Evolutionary conservation across 1,140 invertebrate species (phyloP), one percentile per base, ranked within the genome.

Genomic region (Procambarus virginalis): DNA sequence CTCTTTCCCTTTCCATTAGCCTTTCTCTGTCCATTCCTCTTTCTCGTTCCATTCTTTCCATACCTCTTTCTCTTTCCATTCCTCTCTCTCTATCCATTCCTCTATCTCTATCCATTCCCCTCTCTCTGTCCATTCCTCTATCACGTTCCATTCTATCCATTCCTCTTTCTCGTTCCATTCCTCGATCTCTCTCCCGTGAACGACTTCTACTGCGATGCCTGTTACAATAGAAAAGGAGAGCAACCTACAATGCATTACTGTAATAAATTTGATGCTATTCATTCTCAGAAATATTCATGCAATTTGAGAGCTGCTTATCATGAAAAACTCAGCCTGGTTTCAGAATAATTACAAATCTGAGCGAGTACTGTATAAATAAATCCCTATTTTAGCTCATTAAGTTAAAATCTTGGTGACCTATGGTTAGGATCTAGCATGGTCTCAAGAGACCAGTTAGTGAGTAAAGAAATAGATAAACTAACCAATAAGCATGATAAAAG

Each of bases 91-190:
- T 82, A 9, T 89, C 88, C 88, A 89, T 95, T 0, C 95, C 94
- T 60, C 94, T 93, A 73, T 94, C 94, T 73, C 70, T 64, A 2
- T 88, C 86, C 79, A 81, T 81, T 81, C 78, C 78, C 34, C 84
- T 85, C 34, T 85, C 84, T 14, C 84, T 46, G 0, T 87, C 86
- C 78, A 81, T 73, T 22, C 77, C 77, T 87, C 86, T 70, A 51
- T 87, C 86, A 48, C 84, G 51, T 46, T 86, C 84, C 46, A 79
- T 79, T 78, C 86, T 87, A 20, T 87, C 78, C 64, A 51, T 93
- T 9, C 95, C 95, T 90, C 94, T 94, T 2, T 95, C 94, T 91
- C 95, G 34, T 8, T 87, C 85, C 85, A 87, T 95, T 0, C 95
- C 94, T 51, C 94, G 93, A 70, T 94, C 94, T 85, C 94, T 93